These are phyloP conservation scores for Ceratosolen fusciceps DNA, from an alignment of 1,140 invertebrate genomes.

Conservation along the genomic window DNA sequence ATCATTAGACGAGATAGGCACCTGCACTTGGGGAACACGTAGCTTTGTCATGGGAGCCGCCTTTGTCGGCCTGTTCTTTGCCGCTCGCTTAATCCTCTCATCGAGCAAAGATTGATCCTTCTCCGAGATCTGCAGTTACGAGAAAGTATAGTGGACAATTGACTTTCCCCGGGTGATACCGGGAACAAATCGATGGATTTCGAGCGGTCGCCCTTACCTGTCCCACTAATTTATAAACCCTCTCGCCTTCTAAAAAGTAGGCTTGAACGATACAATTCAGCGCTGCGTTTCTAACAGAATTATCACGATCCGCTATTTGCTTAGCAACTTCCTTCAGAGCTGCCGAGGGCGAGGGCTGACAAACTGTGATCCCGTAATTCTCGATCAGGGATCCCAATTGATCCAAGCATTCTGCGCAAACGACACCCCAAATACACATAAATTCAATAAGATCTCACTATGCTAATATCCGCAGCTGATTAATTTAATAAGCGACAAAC, in stretches of 20 bases:
- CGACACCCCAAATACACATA: too few relatives aligned
- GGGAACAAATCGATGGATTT: slow-evolving; percentile 7
- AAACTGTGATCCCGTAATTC: slow-evolving; percentile 87
- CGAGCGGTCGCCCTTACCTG: slow-evolving; percentile 74
- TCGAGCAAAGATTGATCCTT: slow-evolving; percentile 95
- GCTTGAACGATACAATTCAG: slow-evolving; percentile 94
- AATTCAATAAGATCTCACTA: too few relatives aligned
- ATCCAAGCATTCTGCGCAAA: slow-evolving; percentile 88
- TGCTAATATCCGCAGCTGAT: too few relatives aligned
- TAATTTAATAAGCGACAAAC: too few relatives aligned
- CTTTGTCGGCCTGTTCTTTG: slow-evolving; percentile 78
- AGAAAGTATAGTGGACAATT: too few relatives aligned
- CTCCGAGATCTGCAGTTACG: slow-evolving; percentile 81
- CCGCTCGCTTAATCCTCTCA: slow-evolving; percentile 92
- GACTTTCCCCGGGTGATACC: too few relatives aligned
- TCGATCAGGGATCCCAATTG: slow-evolving; percentile 91
- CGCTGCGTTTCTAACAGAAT: slow-evolving; percentile 95
- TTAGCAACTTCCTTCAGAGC: slow-evolving; percentile 94
- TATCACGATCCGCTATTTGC: slow-evolving; percentile 96
- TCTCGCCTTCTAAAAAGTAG: slow-evolving; percentile 92
- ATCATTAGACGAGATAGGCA: slow-evolving; percentile 50
- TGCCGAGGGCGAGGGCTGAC: slow-evolving; percentile 81
- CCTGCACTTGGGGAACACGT: slow-evolving; percentile 60
- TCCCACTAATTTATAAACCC: slow-evolving; percentile 92
- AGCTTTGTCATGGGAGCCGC: slow-evolving; percentile 61